These are phyloP conservation scores for Nipponacmea schrenckii DNA, from an alignment of 2,888 invertebrate genomes.

Conservation along the genomic window DNA sequence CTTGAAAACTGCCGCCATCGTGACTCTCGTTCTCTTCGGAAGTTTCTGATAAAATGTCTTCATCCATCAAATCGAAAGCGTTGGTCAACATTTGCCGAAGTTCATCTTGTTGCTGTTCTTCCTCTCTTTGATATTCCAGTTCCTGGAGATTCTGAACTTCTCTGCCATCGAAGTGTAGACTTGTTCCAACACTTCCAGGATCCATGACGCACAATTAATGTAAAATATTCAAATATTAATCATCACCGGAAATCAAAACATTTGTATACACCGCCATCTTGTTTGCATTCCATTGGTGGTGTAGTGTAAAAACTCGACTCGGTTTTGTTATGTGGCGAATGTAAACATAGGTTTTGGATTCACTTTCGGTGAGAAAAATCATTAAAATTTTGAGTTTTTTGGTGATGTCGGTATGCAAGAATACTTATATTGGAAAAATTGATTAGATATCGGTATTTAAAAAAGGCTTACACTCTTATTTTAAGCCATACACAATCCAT, in stretches of 20 bases:
- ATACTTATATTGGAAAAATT: too few species aligned
- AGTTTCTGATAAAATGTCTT: conserved; percentile 54
- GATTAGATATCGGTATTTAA: too few species aligned
- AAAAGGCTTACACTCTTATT: too few species aligned
- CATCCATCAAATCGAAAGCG: conserved; percentile 57
- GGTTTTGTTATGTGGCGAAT: neutral
- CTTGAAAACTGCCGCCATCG: neutral
- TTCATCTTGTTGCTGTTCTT: conserved; percentile 61
- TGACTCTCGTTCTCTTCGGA: conserved; percentile 43
- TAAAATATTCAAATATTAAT: neutral
- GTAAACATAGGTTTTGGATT: too few species aligned
- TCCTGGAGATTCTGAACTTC: conserved; percentile 59
- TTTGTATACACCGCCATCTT: neutral
- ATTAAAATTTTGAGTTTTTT: too few species aligned
- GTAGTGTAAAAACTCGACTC: neutral
- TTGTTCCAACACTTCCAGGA: conserved; percentile 33
- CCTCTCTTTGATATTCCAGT: conserved; percentile 59
- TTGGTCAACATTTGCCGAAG: conserved; percentile 53
- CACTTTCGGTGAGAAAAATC: too few species aligned
- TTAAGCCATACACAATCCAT: too few species aligned
- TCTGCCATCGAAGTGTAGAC: conserved; percentile 60
- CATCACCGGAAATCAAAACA: neutral
- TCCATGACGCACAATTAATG: neutral
- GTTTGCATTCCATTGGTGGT: neutral
- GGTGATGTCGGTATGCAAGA: too few species aligned